Conservation (phyloP, 2,888 invertebrate genomes). For the Hermaeophaga mercurialis region DNA sequence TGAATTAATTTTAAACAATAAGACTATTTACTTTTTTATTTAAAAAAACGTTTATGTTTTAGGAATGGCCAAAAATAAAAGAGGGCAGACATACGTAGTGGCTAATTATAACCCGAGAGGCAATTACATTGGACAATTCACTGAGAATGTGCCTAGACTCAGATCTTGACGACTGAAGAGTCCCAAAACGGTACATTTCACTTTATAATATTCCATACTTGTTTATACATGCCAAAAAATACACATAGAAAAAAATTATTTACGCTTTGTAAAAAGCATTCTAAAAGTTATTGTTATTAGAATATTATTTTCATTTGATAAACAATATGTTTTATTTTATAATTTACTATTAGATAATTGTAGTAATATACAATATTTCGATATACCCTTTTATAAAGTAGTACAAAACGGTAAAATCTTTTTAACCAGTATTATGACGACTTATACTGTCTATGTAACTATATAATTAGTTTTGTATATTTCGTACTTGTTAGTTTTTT, state of each 20-base stretch:
- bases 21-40: too few species aligned
- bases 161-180: conserved; percentile 44
- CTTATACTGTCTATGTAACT: too few species aligned
- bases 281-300: neutral
- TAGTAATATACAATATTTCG: too few species aligned
- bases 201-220: conserved; percentile 26
- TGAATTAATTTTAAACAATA: too few species aligned
- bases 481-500: too few species aligned
- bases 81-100: conserved; percentile 82
- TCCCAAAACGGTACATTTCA: conserved; percentile 32
- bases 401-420: neutral
- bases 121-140: conserved; percentile 74
- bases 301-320: neutral
- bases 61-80: conserved; percentile 67
- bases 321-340: too few species aligned
- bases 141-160: conserved; percentile 69
- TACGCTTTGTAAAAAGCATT: neutral
- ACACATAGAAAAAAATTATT: neutral
- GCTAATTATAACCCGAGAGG: conserved; percentile 85
- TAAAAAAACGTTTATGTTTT: too few species aligned
- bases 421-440: neutral
- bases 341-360: too few species aligned
- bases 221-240: conserved; percentile 18
- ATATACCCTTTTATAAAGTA: neutral
- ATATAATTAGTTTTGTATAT: neutral